Evolutionary conservation across 2,113 vertebrate genomes (phyloP).

Genomic region (Burhinus bistriatus): DNA sequence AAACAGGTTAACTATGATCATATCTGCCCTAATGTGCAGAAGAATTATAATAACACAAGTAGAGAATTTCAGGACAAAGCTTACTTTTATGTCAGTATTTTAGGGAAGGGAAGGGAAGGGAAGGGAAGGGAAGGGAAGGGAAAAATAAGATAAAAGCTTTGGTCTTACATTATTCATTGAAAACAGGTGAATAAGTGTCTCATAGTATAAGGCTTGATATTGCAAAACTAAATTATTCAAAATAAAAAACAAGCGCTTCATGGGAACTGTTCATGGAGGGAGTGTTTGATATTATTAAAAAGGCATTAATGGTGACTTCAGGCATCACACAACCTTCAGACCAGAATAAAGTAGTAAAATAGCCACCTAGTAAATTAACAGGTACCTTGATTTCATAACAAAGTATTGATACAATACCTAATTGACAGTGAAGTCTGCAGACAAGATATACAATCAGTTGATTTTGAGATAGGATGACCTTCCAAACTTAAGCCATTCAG

Average conservation of each 20-base stretch:
- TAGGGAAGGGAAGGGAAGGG: not conserved
- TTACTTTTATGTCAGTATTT: not conserved
- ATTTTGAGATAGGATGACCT: not conserved
- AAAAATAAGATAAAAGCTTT: not conserved
- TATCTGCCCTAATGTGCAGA: not conserved
- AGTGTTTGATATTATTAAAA: not conserved
- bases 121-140: not conserved
- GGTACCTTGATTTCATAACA: not conserved
- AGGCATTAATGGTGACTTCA: not conserved
- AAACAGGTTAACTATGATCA: not conserved
- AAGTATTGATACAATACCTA: not conserved
- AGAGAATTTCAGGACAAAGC: not conserved
- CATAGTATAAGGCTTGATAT: not conserved
- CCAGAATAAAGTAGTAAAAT: not conserved
- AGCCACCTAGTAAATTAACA: not conserved
- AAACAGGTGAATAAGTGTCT: not conserved
- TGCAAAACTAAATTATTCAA: not conserved
- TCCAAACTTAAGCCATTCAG: not conserved
- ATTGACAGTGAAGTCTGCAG: not conserved
- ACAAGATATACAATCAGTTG: not conserved
- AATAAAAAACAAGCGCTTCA: not conserved
- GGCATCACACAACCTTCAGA: not conserved
- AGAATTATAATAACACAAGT: not conserved
- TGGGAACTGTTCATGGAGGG: not conserved
- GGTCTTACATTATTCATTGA: not conserved